Base-by-base conservation (phyloP, 2,888 invertebrate genomes). In the Phalera bucephala region DNA sequence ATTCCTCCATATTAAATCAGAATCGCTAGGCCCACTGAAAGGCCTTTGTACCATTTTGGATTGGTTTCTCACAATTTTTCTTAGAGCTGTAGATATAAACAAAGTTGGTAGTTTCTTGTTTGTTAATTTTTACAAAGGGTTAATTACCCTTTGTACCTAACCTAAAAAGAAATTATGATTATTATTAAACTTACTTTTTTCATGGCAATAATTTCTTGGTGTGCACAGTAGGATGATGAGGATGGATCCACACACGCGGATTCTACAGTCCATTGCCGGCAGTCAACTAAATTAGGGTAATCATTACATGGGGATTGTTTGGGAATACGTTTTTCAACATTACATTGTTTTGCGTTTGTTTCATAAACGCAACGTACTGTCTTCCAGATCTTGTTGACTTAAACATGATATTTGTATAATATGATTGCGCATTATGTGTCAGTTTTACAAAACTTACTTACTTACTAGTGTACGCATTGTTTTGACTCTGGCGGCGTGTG, bases 21-120 rank as follows among this genome's bases (percentile, higher is more conserved):
- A 33, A 12, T 35, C 52, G 8, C 45, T 49, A 7, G 40, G 51
- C 1, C 78, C 80, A 51, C 80, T 83, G 40, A 83, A 85, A 1
- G 86, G 83, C 28, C 70, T 72, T 43, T 77, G 84, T 8, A 86
- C 75, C 87, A 88, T 88, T 72, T 86, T 87, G 1, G 81, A 78
- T 42, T 85, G 81, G 39, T 78, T 75, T 8, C 87, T 70, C 4
- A 88, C 83, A 31, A 88, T 86, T 59, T 86, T 88, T 7, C 87
- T 74, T 21, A 87, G 62, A 7, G 86, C 87, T 87, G 67, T 22
- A 73, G 80, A 43, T 48, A 33, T 17, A 17, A 17, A n/a, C n/a
- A n/a, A n/a, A n/a, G n/a, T n/a, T n/a, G n/a, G n/a, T n/a, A n/a
- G n/a, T n/a, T n/a, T n/a, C n/a, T n/a, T n/a, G n/a, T n/a, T n/a